These are phyloP conservation scores for Hydrocynus forskahlii DNA, from an alignment of 2,797 vertebrate genomes.

Conservation along the genomic window DNA sequence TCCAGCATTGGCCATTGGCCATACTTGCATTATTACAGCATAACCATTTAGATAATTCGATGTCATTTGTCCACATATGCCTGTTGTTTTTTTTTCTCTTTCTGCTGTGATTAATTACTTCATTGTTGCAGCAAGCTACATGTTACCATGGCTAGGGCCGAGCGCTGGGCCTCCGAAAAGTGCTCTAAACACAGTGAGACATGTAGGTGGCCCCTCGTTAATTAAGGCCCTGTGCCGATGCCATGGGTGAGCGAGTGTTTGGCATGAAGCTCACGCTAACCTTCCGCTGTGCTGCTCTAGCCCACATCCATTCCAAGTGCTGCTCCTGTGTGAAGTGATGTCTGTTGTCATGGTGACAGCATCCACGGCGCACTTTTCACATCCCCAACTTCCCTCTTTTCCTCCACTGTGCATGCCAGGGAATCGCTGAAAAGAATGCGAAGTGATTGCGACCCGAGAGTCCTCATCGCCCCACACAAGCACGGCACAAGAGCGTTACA, in stretches of 20 bases:
- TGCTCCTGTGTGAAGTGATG: constrained; percentile 77
- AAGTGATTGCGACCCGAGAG: constrained; percentile 74
- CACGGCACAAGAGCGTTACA: constrained; percentile 49
- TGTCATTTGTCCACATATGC: background rate
- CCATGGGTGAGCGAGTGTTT: constrained; percentile 30
- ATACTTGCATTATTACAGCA: constrained; percentile 9
- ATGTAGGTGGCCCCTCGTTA: constrained; percentile 30
- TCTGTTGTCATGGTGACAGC: constrained; percentile 83
- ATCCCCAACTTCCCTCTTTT: constrained; percentile 61
- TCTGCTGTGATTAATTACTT: background rate
- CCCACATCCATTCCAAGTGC: constrained; percentile 77
- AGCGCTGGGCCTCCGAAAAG: constrained; percentile 6
- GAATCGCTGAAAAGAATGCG: constrained; percentile 75
- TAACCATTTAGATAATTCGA: constrained; percentile 10
- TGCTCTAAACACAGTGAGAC: constrained; percentile 7
- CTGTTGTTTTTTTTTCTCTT: background rate
- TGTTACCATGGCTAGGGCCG: background rate
- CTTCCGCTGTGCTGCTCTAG: constrained; percentile 68
- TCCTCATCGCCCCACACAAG: constrained; percentile 60
- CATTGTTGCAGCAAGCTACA: background rate
- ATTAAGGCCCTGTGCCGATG: constrained; percentile 27
- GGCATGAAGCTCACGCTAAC: constrained; percentile 36
- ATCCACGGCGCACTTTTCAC: constrained; percentile 67
- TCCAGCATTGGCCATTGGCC: background rate
- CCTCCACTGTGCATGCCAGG: constrained; percentile 60